Percentiles rank a stretch among this genome's conserved stretches.
Conservation (phyloP, 2,113 vertebrate genomes). For the Xiphophorus maculatus region DNA sequence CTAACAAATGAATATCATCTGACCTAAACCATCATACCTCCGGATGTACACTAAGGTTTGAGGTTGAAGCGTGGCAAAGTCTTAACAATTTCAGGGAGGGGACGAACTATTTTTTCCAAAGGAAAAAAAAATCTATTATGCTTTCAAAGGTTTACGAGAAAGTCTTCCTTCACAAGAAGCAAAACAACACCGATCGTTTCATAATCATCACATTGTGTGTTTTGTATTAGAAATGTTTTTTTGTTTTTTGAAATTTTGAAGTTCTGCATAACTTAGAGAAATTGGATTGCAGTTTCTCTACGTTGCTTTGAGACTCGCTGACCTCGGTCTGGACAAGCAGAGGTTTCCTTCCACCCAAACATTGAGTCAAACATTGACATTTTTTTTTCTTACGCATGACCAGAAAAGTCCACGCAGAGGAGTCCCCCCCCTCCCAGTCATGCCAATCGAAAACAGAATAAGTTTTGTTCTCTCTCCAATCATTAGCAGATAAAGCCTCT, state of each 20-base stretch:
- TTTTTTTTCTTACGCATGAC: constrained; percentile 43
- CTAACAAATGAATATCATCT: background rate
- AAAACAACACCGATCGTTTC: background rate
- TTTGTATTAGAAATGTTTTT: background rate
- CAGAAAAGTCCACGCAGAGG: constrained; percentile 34
- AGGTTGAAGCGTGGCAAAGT: background rate
- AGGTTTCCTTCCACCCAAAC: constrained; percentile 46
- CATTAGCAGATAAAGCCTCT: constrained; percentile 74
- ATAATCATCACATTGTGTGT: background rate
- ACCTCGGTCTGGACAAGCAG: constrained; percentile 59
- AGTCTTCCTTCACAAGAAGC: background rate
- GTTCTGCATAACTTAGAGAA: constrained; percentile 34
- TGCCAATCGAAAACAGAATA: constrained; percentile 63
- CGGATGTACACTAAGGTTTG: background rate
- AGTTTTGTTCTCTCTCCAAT: constrained; percentile 62
- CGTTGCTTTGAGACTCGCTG: constrained; percentile 59
- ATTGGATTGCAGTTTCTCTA: constrained; percentile 63
- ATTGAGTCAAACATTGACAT: constrained; percentile 64
- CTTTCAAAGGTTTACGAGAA: background rate
- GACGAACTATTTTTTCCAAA: background rate
- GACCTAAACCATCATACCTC: background rate
- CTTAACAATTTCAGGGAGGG: background rate
- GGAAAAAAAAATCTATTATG: background rate
- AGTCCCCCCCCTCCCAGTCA: constrained; percentile 28
- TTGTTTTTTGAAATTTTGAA: constrained; percentile 52